These are phyloP conservation scores for Oligia fasciuncula DNA, from an alignment of 2,888 invertebrate genomes.

Conservation along the genomic window DNA sequence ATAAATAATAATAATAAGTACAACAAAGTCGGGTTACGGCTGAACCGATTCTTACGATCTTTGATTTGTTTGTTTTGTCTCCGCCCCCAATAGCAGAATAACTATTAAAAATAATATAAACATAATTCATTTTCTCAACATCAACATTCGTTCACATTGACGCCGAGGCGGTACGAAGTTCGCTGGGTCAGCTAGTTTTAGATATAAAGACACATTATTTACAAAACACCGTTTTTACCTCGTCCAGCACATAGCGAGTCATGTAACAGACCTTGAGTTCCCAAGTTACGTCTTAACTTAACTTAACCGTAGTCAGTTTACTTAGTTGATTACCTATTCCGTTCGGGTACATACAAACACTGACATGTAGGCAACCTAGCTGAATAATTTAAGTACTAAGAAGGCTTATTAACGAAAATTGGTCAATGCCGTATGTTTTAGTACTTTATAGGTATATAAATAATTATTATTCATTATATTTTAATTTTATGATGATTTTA, in stretches of 20 bases:
- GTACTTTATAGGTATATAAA: conserved; percentile 55
- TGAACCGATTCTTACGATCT: too few species aligned
- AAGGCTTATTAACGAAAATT: conserved; percentile 70
- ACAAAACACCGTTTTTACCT: conserved; percentile 42
- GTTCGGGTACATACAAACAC: conserved; percentile 60
- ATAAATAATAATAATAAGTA: too few species aligned
- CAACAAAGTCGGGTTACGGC: too few species aligned
- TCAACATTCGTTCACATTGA: too few species aligned
- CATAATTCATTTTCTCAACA: too few species aligned
- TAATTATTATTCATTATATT: conserved; percentile 55
- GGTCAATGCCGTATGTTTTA: conserved; percentile 75
- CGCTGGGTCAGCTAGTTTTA: neutral
- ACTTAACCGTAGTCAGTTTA: conserved; percentile 45
- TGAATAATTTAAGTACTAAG: conserved; percentile 69
- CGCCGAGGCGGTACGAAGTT: too few species aligned
- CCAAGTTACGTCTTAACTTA: conserved; percentile 52
- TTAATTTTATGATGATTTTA: conserved; percentile 30
- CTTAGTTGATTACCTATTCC: conserved; percentile 69
- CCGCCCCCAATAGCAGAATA: too few species aligned
- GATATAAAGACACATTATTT: conserved; percentile 10
- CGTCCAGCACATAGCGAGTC: conserved; percentile 31
- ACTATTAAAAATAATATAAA: too few species aligned
- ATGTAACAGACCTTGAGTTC: conserved; percentile 59
- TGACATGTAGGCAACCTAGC: conserved; percentile 43
- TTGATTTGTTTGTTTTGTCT: too few species aligned